phyloP scores from a whole-genome alignment of 2,113 vertebrate genomes.

The Numida meleagris region DNA sequence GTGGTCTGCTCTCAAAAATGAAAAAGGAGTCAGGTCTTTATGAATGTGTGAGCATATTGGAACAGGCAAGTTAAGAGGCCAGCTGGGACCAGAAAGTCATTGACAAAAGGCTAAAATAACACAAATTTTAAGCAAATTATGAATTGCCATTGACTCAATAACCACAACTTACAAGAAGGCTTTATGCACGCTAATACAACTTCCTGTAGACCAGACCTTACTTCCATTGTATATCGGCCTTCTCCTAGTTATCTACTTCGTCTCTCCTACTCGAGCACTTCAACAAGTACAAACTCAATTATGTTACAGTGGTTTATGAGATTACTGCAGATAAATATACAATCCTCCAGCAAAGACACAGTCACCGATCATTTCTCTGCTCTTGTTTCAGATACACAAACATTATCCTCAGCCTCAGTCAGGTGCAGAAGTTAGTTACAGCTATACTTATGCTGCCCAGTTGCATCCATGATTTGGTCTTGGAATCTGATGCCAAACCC shows the following conservation, averaged over 20 bases:
- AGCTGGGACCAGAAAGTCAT: background rate
- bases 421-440: background rate
- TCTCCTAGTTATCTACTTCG: background rate
- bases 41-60: accelerated
- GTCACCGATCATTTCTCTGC: background rate
- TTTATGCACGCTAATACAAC: background rate
- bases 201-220: background rate
- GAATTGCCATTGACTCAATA: background rate
- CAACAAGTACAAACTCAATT: background rate
- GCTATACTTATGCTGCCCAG: background rate
- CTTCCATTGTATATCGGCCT: background rate
- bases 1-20: background rate
- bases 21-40: background rate
- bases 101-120: background rate
- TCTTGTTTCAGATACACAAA: background rate
- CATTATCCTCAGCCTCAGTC: background rate
- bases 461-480: background rate
- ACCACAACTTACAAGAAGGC: background rate
- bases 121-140: background rate
- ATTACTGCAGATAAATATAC: background rate
- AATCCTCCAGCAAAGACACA: background rate
- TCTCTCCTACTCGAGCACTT: background rate
- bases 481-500: background rate
- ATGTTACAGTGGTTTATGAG: background rate
- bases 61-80: background rate